Conservation (phyloP, 30 jellyfish, hydroid and myxozoan species). For the Mastigias papua region DNA sequence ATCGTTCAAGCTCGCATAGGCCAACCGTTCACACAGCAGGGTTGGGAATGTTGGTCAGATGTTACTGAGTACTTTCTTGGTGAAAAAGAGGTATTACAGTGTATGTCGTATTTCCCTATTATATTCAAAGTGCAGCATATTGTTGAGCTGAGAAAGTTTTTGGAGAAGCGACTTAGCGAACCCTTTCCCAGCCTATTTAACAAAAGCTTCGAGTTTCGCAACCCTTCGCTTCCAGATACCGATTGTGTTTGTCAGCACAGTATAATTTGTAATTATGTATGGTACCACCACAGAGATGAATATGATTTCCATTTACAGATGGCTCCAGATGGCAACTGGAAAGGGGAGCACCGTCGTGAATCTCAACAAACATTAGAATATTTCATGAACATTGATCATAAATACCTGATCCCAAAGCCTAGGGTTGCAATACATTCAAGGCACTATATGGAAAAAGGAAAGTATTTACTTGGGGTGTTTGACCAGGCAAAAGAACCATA, state of each 20-base stretch:
- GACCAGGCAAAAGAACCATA: neutral
- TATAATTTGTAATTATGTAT: slow-evolving; percentile 39
- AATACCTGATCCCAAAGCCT: neutral
- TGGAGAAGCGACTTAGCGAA: slow-evolving; percentile 19
- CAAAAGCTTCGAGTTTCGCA: neutral
- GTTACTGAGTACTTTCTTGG: slow-evolving; percentile 7
- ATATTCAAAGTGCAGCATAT: slow-evolving; percentile 47
- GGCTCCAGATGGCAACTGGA: slow-evolving; percentile 66
- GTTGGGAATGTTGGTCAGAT: neutral
- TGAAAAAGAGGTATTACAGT: slow-evolving; percentile 11
- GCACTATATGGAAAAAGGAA: neutral
- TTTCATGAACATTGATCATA: neutral
- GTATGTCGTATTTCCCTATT: slow-evolving; percentile 31
- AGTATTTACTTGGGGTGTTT: neutral
- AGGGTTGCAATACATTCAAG: neutral
- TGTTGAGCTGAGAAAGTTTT: slow-evolving; percentile 28
- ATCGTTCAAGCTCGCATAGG: neutral
- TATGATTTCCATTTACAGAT: slow-evolving; percentile 49
- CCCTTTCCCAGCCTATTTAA: slow-evolving; percentile 28
- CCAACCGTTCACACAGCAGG: neutral
- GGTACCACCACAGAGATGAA: slow-evolving; percentile 61
- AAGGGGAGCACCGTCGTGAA: slow-evolving; percentile 23
- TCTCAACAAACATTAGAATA: slow-evolving; percentile 10
- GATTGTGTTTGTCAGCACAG: slow-evolving; percentile 35
- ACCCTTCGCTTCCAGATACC: neutral